Percentiles rank a stretch among this genome's conserved stretches.
Evolutionary conservation across 1,140 invertebrate species (phyloP).

Genomic region (Lysiphlebus fabarum): DNA sequence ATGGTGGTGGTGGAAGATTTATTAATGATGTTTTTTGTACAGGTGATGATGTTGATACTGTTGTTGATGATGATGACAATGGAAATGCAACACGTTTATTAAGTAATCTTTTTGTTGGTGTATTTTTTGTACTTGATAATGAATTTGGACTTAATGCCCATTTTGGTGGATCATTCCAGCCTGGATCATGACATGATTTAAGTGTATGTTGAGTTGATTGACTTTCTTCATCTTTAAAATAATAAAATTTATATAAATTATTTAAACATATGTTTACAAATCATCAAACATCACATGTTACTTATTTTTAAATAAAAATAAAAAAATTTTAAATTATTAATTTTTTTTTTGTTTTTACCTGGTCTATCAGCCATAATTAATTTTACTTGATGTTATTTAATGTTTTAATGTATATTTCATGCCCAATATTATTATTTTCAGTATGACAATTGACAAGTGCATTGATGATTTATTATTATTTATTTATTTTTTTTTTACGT

Average conservation of each 20-base stretch:
- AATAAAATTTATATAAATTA: background rate
- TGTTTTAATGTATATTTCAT: too few relatives aligned
- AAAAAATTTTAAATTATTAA: too few relatives aligned
- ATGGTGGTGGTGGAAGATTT: slow-evolving; percentile 32
- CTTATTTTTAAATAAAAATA: too few relatives aligned
- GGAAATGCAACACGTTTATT: slow-evolving; percentile 56
- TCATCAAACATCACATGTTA: too few relatives aligned
- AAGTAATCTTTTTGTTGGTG: slow-evolving; percentile 42
- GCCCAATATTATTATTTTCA: too few relatives aligned
- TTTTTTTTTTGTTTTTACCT: too few relatives aligned
- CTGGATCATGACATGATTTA: slow-evolving; percentile 45
- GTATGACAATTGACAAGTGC: too few relatives aligned
- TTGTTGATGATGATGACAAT: slow-evolving; percentile 31
- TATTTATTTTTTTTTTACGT: too few relatives aligned
- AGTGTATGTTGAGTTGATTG: slow-evolving; percentile 45
- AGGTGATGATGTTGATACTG: slow-evolving; percentile 14
- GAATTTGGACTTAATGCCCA: slow-evolving; percentile 39
- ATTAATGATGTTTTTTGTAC: slow-evolving; percentile 19
- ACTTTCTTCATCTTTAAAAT: slow-evolving; percentile 20
- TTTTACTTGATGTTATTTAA: too few relatives aligned
- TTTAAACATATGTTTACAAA: too few relatives aligned
- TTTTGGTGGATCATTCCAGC: slow-evolving; percentile 58
- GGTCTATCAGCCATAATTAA: too few relatives aligned
- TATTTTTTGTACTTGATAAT: slow-evolving; percentile 22
- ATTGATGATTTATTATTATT: too few relatives aligned